These are phyloP conservation scores for Phrixothrix hirtus DNA, from an alignment of 2,888 invertebrate genomes.

Conservation along the genomic window DNA sequence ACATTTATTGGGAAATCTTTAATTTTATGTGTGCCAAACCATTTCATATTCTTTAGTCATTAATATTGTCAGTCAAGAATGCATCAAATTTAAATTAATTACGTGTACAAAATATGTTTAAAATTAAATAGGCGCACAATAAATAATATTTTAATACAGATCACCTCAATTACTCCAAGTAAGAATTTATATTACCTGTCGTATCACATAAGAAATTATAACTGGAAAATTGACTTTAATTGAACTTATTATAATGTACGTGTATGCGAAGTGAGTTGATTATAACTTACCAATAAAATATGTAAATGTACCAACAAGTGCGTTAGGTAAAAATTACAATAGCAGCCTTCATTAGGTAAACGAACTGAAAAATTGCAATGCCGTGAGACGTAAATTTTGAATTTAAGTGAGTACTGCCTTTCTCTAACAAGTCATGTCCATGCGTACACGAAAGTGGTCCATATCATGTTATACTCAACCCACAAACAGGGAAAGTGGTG, in stretches of 20 bases:
- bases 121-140: no score
- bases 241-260: not conserved
- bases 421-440: slow-evolving; percentile 20
- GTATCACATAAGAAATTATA: not conserved
- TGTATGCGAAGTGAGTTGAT: slow-evolving; percentile 2
- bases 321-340: slow-evolving; percentile 10
- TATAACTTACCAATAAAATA: slow-evolving; percentile 21
- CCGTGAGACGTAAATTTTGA: slow-evolving; percentile 8
- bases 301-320: slow-evolving; percentile 23
- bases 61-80: no score
- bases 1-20: no score
- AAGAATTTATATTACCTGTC: no score
- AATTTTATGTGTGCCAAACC: no score
- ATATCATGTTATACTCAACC: slow-evolving; percentile 10
- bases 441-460: slow-evolving; percentile 23
- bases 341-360: not conserved
- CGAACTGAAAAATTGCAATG: not conserved
- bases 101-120: no score
- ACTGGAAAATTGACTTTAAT: not conserved
- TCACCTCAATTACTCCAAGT: no score
- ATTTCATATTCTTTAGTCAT: no score
- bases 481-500: slow-evolving; percentile 24
- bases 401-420: slow-evolving; percentile 18
- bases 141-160: no score
- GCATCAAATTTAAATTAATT: no score